Base-by-base conservation (phyloP, 1,140 invertebrate genomes). In the Rhynchophorus ferrugineus region DNA sequence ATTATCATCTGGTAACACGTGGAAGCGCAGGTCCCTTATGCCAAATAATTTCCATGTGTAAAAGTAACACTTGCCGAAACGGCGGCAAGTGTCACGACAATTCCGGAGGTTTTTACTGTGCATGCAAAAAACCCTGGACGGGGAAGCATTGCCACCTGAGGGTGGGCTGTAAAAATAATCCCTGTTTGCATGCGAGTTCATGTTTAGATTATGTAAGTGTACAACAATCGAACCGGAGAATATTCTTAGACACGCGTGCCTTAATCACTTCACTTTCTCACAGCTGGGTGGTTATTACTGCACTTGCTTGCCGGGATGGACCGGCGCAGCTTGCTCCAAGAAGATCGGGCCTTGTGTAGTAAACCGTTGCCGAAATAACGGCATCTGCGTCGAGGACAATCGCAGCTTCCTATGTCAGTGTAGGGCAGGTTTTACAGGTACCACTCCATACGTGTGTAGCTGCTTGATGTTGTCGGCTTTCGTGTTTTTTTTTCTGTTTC, bases 231-330 rank as follows among this genome's bases (percentile, higher is more conserved):
- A n/a, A n/a, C n/a, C n/a, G n/a, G n/a, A n/a, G n/a, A n/a, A n/a
- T n/a, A n/a, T n/a, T n/a, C n/a, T n/a, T n/a, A n/a, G n/a, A 29
- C 24, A 29, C 24, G 5, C 24, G 11, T 11, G 11, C 24, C 11
- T 11, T 6, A 29, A 29, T 29, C 24, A 29, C 24, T 49, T 48
- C 54, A 56, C 56, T 60, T 60, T 49, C 61, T 54, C 61, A 50
- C 67, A 80, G 78, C 60, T 74, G 19, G 69, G 65, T 53, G 75
- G 78, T 16, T 89, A 84, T 72, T 80, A 79, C 51, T 90, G 88
- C 73, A 75, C 76, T 42, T 90, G 87, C 67, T 76, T 80, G 38
- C 67, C 77, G 44, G 87, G 86, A 16, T 89, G 82, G 78, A 75
- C 74, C 14, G 78, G 80, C 14, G 63, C 72, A 16, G 78, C 80